A percentile compares a stretch with the other conserved stretches of the same genome.
Conservation (phyloP, 2,797 vertebrate genomes). For the Bryconaethiops microstoma region DNA sequence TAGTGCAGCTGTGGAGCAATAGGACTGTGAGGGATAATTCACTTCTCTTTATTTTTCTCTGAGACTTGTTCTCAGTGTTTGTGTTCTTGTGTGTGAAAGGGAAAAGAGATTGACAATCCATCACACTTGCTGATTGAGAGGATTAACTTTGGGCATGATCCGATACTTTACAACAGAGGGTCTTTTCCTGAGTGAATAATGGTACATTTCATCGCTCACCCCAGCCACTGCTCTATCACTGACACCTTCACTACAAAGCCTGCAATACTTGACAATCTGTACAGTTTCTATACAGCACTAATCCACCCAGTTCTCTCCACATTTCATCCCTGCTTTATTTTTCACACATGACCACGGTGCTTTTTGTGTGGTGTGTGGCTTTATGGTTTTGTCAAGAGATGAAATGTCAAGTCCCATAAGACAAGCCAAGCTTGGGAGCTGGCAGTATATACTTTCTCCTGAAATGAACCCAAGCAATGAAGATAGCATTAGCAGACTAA, state of each 20-base stretch:
- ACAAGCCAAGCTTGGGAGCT: conserved; percentile 41
- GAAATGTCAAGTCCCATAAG: conserved; percentile 30
- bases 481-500: conserved; percentile 76
- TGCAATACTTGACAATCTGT: conserved; percentile 26
- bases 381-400: conserved; percentile 37
- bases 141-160: conserved; percentile 38
- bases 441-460: conserved; percentile 50
- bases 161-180: conserved; percentile 34
- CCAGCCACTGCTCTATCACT: neutral
- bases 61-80: conserved; percentile 34
- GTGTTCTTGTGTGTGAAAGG: conserved; percentile 40
- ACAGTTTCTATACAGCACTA: conserved; percentile 16
- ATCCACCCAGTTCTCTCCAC: conserved; percentile 23
- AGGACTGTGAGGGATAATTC: conserved; percentile 28
- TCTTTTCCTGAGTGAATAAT: conserved; percentile 30
- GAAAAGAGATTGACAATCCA: conserved; percentile 34
- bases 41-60: conserved; percentile 29
- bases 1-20: conserved; percentile 71
- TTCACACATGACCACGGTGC: neutral
- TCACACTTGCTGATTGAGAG: conserved; percentile 40
- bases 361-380: conserved; percentile 8
- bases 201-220: conserved; percentile 16
- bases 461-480: conserved; percentile 75
- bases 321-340: conserved; percentile 20
- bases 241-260: conserved; percentile 16